phyloP scores from a whole-genome alignment of 1,140 invertebrate species.

The Papilio polytes region DNA sequence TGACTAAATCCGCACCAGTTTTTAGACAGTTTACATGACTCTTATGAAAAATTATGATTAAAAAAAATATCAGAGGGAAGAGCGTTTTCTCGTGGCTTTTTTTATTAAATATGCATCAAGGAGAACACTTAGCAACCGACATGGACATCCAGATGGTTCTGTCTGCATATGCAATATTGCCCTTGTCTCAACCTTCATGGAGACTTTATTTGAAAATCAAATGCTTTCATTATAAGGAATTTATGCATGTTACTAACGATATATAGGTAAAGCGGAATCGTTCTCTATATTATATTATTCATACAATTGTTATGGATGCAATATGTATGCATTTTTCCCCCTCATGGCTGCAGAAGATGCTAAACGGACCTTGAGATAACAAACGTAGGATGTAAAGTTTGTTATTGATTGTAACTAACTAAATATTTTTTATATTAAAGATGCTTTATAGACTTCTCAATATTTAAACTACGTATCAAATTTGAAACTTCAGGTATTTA shows the following conservation, averaged over 20 bases:
- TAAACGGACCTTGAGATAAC: not conserved
- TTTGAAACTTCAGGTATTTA: too few relatives aligned
- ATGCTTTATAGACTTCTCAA: too few relatives aligned
- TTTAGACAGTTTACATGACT: not conserved
- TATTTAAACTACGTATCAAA: too few relatives aligned
- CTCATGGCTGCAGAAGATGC: not conserved
- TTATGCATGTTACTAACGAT: slow-evolving; percentile 5
- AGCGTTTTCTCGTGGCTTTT: not conserved
- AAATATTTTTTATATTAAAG: too few relatives aligned
- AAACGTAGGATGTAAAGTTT: not conserved
- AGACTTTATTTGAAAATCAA: slow-evolving; percentile 18
- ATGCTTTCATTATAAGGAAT: slow-evolving; percentile 8
- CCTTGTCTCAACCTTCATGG: slow-evolving; percentile 13
- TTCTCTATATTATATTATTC: not conserved
- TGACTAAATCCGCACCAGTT: too few relatives aligned
- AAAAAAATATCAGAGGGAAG: not conserved
- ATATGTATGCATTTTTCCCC: not conserved
- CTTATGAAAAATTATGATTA: not conserved
- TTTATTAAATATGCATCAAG: slow-evolving; percentile 10
- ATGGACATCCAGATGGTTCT: slow-evolving; percentile 4
- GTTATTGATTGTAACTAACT: not conserved
- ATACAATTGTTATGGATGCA: not conserved
- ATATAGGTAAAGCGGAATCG: slow-evolving; percentile 23
- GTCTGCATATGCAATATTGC: slow-evolving; percentile 4
- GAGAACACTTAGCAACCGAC: not conserved